phyloP scores from a whole-genome alignment of 2,113 vertebrate genomes.

The Ancistrus triradiatus region DNA sequence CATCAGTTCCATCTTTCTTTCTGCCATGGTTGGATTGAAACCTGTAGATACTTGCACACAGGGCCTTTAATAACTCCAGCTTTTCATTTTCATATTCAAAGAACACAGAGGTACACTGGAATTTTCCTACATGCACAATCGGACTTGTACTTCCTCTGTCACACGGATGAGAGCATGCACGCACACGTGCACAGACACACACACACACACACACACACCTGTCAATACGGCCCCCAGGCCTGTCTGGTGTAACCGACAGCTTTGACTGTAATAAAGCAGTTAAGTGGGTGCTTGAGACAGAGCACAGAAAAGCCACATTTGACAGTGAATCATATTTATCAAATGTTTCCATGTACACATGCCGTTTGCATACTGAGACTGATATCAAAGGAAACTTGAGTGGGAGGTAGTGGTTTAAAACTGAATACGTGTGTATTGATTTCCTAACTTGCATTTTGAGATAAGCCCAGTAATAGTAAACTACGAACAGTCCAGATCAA shows the following conservation, averaged over 20 bases:
- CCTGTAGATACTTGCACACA: constrained; percentile 18
- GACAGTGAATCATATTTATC: not conserved
- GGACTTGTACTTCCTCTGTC: not conserved
- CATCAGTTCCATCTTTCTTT: no score
- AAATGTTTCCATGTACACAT: not conserved
- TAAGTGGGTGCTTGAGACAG: not conserved
- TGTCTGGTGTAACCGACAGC: constrained; percentile 3
- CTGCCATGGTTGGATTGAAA: constrained; percentile 19
- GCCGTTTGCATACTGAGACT: not conserved
- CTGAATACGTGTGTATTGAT: no score
- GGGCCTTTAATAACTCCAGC: constrained; percentile 19
- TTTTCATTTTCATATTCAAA: constrained; percentile 31
- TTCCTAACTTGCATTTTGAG: no score
- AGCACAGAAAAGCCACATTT: not conserved
- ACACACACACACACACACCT: not conserved
- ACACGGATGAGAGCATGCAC: not conserved
- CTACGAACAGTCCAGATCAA: no score
- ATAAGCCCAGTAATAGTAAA: no score
- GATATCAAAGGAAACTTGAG: not conserved
- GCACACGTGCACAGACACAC: no score
- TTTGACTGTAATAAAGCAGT: not conserved
- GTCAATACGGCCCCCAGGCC: constrained; percentile 14
- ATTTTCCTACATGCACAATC: constrained; percentile 21
- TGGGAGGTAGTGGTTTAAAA: no score
- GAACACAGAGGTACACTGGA: constrained; percentile 12